Conservation (phyloP, 2,888 invertebrate species). For the Calameuta pallipes region DNA sequence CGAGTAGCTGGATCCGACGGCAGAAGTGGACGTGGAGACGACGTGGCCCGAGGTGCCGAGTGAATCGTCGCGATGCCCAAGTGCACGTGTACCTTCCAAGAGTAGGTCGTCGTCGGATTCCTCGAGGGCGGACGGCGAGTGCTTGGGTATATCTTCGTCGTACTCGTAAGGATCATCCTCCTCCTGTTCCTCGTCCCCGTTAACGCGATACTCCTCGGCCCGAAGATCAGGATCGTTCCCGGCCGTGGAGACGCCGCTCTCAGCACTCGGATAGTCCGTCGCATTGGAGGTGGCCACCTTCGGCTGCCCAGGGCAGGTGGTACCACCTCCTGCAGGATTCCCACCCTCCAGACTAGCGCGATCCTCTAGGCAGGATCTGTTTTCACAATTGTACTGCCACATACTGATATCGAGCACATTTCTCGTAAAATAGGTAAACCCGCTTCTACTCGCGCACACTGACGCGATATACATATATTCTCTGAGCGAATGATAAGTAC, state of each 20-base stretch:
- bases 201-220: constrained; percentile 21
- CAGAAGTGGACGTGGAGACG: background rate
- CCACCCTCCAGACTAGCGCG: background rate
- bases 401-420: background rate
- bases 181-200: constrained; percentile 20
- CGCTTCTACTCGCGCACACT: background rate
- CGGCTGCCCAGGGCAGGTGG: background rate
- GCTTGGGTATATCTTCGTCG: constrained; percentile 63
- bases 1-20: constrained; percentile 14
- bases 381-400: constrained; percentile 4
- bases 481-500: background rate
- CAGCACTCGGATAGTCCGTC: background rate
- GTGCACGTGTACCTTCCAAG: constrained; percentile 1
- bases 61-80: background rate
- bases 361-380: background rate
- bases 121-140: constrained; percentile 15
- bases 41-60: constrained; percentile 21
- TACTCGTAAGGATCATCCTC: constrained; percentile 67
- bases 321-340: background rate
- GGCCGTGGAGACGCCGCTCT: background rate
- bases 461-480: no score
- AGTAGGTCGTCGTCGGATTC: constrained; percentile 1
- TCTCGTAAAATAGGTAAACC: background rate
- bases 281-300: background rate
- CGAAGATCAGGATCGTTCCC: constrained; percentile 13